Evolutionary conservation across 2,797 vertebrate species (phyloP).

Genomic region (Protonibea diacanthus): DNA sequence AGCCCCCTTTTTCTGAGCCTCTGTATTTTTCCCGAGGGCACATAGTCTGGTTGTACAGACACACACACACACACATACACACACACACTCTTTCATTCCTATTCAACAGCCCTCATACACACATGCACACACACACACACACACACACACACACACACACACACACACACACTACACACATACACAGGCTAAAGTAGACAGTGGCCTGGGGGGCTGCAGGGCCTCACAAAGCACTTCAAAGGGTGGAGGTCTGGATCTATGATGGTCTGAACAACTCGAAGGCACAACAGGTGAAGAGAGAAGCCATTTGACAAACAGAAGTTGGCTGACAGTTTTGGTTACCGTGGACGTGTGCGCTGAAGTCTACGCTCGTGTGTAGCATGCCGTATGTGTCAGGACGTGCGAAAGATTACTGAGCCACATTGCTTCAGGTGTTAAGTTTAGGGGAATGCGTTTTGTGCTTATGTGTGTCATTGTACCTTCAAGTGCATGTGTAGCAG

Average conservation of each 20-base stretch:
- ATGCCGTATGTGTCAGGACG: not conserved
- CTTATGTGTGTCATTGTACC: not conserved
- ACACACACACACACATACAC: constrained; percentile 31
- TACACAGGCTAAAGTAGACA: constrained; percentile 23
- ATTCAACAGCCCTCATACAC: constrained; percentile 31
- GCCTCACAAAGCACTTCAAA: constrained; percentile 58
- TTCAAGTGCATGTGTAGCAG: constrained; percentile 27
- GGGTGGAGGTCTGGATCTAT: constrained; percentile 39
- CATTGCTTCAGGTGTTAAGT: constrained; percentile 21
- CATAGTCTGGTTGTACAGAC: constrained; percentile 32
- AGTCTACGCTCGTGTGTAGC: constrained; percentile 17
- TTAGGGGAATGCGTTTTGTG: constrained; percentile 21
- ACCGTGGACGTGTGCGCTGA: constrained; percentile 2
- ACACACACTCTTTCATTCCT: constrained; percentile 35
- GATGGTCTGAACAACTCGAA: constrained; percentile 35
- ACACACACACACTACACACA: constrained; percentile 18
- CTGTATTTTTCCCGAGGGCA: constrained; percentile 49
- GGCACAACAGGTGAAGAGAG: constrained; percentile 57
- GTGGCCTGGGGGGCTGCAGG: constrained; percentile 35
- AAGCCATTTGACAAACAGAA: constrained; percentile 22
- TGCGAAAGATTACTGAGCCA: constrained; percentile 9
- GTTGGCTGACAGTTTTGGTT: not conserved
- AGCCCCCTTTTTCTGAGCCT: constrained; percentile 29
- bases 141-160: constrained; percentile 23
- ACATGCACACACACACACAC: constrained; percentile 16